Evolutionary conservation across 2,113 vertebrate species (phyloP).

Genomic region (Lophotis ruficrista): DNA sequence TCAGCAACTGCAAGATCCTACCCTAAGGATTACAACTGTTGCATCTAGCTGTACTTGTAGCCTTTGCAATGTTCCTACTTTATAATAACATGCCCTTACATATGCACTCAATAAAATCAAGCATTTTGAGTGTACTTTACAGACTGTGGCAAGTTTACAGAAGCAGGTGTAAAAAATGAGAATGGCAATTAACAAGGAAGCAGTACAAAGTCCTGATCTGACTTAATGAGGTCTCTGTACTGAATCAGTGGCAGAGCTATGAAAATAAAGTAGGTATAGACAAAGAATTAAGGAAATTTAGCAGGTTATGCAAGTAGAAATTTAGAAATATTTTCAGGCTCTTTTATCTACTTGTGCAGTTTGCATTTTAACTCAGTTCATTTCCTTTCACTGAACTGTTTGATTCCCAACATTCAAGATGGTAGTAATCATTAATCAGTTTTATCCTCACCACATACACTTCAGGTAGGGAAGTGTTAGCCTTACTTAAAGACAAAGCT

Average conservation of each 20-base stretch:
- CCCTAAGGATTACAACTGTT: background rate
- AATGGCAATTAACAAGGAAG: background rate
- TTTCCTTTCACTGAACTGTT: background rate
- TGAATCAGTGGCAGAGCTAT: background rate
- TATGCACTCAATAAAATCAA: rapidly evolving
- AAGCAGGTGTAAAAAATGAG: background rate
- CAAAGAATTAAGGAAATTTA: background rate
- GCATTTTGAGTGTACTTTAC: background rate
- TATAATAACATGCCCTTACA: background rate
- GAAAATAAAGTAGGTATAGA: background rate
- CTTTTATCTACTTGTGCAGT: background rate
- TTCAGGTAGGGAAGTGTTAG: background rate
- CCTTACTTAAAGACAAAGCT: background rate
- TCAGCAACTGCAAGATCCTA: background rate
- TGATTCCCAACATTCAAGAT: background rate
- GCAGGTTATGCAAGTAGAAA: background rate
- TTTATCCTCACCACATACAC: background rate
- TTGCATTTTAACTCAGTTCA: background rate
- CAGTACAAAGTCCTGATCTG: background rate
- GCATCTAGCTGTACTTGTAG: background rate
- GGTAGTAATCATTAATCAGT: background rate
- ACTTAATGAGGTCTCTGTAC: background rate
- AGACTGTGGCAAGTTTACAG: background rate
- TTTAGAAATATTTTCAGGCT: background rate
- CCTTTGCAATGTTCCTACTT: background rate